phyloP scores from a whole-genome alignment of 2,113 vertebrate genomes.

The Lasiurus borealis region DNA sequence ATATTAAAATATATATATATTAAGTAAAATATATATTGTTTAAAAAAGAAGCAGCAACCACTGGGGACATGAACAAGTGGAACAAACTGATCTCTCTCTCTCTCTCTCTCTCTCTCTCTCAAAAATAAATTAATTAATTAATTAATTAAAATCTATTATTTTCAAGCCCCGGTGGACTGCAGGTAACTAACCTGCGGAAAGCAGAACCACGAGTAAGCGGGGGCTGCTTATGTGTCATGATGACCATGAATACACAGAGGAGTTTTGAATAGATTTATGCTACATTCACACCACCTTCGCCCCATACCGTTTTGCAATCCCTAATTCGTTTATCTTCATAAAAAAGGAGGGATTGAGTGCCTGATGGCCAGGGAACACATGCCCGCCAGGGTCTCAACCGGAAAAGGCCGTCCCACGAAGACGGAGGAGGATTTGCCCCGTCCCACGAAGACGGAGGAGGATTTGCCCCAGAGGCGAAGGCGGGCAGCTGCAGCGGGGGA shows the following conservation, averaged over 20 bases:
- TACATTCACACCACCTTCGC: not conserved
- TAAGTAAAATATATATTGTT: no score
- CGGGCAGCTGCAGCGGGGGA: not conserved
- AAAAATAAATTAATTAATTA: no score
- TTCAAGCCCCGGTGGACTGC: not conserved
- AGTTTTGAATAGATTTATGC: not conserved
- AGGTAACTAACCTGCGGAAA: not conserved
- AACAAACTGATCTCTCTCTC: no score
- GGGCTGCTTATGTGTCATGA: not conserved
- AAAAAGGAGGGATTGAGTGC: not conserved
- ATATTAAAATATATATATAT: no score
- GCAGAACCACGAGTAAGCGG: not conserved
- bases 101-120: no score
- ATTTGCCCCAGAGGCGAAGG: not conserved
- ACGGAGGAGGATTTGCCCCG: not conserved
- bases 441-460: no score
- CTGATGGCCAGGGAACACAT: not conserved
- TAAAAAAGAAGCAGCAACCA: no score
- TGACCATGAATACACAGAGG: not conserved
- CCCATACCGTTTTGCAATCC: not conserved
- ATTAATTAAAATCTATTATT: no score
- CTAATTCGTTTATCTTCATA: conserved; percentile 10
- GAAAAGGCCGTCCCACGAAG: not conserved
- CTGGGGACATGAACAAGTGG: no score
- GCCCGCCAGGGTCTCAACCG: not conserved